Conservation (phyloP, 1,140 invertebrate genomes). For the Steinernema khuongi region DNA sequence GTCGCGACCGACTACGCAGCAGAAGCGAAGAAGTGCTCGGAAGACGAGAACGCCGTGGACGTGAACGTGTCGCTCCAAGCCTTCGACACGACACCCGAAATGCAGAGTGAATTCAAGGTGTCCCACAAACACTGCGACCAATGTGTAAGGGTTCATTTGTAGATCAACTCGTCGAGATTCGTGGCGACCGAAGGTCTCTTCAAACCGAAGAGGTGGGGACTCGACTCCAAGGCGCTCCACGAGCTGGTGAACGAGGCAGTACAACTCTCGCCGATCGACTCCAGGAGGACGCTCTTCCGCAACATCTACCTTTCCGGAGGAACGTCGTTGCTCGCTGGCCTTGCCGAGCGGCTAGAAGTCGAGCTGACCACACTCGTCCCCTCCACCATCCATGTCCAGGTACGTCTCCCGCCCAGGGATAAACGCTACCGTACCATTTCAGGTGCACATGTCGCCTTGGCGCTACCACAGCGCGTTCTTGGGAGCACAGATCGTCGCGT, state of each 20-base stretch:
- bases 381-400: constrained; percentile 65
- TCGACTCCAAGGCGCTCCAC: constrained; percentile 66
- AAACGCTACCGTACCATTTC: constrained; percentile 20
- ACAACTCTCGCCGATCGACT: constrained; percentile 59
- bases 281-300: constrained; percentile 59
- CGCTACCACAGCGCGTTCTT: constrained; percentile 66
- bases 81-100: constrained; percentile 44
- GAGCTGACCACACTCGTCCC: constrained; percentile 66
- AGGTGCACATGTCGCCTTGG: constrained; percentile 66
- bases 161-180: constrained; percentile 59
- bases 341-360: constrained; percentile 65
- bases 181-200: constrained; percentile 67
- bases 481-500: constrained; percentile 64
- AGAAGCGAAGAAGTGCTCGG: constrained; percentile 59
- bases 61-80: constrained; percentile 58
- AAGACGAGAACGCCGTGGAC: constrained; percentile 58
- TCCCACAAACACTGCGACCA: background rate
- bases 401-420: constrained; percentile 43
- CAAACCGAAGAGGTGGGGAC: constrained; percentile 66
- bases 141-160: constrained; percentile 11
- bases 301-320: constrained; percentile 65
- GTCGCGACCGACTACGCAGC: constrained; percentile 62
- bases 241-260: constrained; percentile 66
- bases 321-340: constrained; percentile 65
- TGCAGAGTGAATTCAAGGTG: constrained; percentile 45